Evolutionary conservation across 2,888 invertebrate genomes (phyloP), one percentile per base, ranked within the genome.

Genomic region (Polyommatus icarus): DNA sequence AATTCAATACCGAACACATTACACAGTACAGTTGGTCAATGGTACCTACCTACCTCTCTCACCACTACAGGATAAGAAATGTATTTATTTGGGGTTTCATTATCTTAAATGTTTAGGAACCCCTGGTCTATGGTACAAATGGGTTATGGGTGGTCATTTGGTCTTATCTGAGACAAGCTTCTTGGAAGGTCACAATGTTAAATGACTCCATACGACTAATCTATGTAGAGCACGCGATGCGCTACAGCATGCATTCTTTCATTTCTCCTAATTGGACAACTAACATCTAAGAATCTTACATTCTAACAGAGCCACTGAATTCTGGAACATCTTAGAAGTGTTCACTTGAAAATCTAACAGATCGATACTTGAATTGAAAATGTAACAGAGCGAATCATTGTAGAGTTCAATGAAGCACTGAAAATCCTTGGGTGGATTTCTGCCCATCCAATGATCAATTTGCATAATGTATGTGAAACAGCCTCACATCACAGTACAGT

Each of bases 131-230:
- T 57, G 72, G 57, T 72, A 57, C 54, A 71, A 73, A 36, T 72
- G 72, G 77, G 77, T 77, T 59, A 36, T 57, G 72, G 77, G 77
- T 77, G 71, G 75, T 75, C 46, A 54, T 67, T 67, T 29, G 67
- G 67, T 29, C 29, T 67, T 67, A 32, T 29, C 67, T 67, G 67
- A 29, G 67, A 67, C 67, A 67, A 67, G 67, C 29, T 67, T 67
- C 29, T 67, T 67, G 10, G 61, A 61, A 61, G 61, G 61, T 61
- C 61, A 12, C 8, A 61, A 61, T 61, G 61, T 61, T 61, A 61
- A 61, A 61, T 61, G 61, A 12, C 24, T 61, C 61, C 2, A 24
- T 20, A 20, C 1, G 0, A 20, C n/a, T 20, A 20, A 59, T 59
- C 46, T 10, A 46, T 46, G 10, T 12, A 67, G 67, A 67, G 29